Evolutionary conservation across 2,113 vertebrate species (phyloP).

Genomic region (Odocoileus virginianus): DNA sequence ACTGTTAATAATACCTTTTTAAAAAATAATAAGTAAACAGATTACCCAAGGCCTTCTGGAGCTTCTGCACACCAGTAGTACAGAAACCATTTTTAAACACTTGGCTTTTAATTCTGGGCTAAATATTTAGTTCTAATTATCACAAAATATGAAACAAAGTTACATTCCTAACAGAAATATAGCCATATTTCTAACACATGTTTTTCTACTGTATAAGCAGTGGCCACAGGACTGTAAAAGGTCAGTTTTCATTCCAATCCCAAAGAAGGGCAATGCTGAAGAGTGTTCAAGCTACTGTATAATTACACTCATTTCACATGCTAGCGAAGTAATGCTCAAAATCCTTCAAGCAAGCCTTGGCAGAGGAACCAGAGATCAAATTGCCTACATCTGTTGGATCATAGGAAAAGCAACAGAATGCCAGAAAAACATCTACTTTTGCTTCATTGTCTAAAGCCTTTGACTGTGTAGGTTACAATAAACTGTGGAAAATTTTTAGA

Average conservation of each 20-base stretch:
- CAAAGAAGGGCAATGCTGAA: background rate
- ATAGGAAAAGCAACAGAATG: background rate
- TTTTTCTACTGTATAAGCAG: background rate
- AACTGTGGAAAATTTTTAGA: background rate
- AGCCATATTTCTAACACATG: background rate
- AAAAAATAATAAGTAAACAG: background rate
- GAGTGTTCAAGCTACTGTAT: background rate
- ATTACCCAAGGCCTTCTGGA: slow-evolving; percentile 33
- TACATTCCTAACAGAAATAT: background rate
- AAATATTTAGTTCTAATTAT: background rate
- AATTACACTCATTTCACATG: background rate
- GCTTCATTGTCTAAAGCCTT: background rate
- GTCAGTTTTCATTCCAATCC: background rate
- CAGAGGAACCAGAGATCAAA: background rate
- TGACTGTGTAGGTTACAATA: background rate
- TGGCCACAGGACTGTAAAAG: background rate
- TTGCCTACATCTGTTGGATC: background rate
- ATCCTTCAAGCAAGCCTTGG: background rate
- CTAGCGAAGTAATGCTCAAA: background rate
- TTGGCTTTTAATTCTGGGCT: background rate
- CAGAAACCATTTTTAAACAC: background rate
- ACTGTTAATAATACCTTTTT: background rate
- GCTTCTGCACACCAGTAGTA: background rate
- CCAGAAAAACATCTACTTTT: background rate
- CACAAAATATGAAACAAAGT: slow-evolving; percentile 4